Base-by-base conservation (phyloP, 2,888 invertebrate species). In the Drosophila colorata region DNA sequence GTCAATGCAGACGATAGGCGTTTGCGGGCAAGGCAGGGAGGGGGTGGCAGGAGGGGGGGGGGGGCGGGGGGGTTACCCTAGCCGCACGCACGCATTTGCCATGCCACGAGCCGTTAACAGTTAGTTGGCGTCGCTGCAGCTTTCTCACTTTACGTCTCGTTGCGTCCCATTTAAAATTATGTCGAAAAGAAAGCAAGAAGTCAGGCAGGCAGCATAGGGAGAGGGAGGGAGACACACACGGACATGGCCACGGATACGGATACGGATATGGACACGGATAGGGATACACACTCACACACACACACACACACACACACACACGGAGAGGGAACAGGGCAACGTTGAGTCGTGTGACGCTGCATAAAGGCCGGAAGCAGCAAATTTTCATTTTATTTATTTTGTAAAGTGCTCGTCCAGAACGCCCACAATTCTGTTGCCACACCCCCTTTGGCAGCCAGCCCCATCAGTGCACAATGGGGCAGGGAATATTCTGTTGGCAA, bases 381-480 rank as follows among this genome's bases (percentile, higher is more conserved):
- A 88, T 83, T 83, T 83, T 87, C 83, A 80, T 88, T 83, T 86
- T 83, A 83, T 83, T 88, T 83, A 88, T 83, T 88, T 83, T 88
- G 84, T 67, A 88, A 88, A 83, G 83, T 88, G 89, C 87, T 80
- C 61, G 44, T 47, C 55, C 66, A 64, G 49, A 56, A 52, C 60
- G 70, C 67, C 53, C 70, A 47, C 63, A 38, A 47, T 23, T 25
- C 14, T 14, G 16, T 7, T 48, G 14, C 48, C 57, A 43, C 23
- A 2, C 28, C 18, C 57, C 28, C 8, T 8, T 38, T 46, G 56
- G 13, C 23, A 52, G 52, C 8, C 49, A n/a, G 60, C 41, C 48
- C 43, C 43, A 23, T 13, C 53, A 14, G 14, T 13, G 61, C 25
- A 63, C 63, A 16, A 35, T 66, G 63, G 63, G 28, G 11, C 11